These are phyloP conservation scores for Lycophotia porphyrea DNA, from an alignment of 2,888 invertebrate species.

Conservation along the genomic window DNA sequence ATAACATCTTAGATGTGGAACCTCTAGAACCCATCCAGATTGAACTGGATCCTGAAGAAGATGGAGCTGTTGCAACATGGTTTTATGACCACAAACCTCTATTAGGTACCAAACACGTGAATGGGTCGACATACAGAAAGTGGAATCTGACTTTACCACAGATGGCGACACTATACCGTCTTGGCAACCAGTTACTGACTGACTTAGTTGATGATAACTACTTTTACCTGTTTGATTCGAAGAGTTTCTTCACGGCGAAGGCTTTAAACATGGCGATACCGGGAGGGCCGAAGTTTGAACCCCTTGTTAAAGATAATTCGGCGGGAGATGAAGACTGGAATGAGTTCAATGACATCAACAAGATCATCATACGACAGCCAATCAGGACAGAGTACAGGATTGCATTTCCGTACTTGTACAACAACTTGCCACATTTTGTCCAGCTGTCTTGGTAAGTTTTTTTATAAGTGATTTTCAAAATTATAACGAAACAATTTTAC, in stretches of 20 bases:
- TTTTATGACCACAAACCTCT: slow-evolving; percentile 99
- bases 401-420: slow-evolving; percentile 99
- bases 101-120: slow-evolving; percentile 97
- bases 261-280: slow-evolving; percentile 99
- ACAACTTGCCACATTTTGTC: slow-evolving; percentile 99
- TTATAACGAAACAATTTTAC: no score
- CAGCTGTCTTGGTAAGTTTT: slow-evolving; percentile 98
- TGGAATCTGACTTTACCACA: slow-evolving; percentile 99
- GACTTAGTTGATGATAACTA: slow-evolving; percentile 99
- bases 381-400: slow-evolving; percentile 99
- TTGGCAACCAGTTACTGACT: slow-evolving; percentile 99
- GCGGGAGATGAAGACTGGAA: slow-evolving; percentile 99
- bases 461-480: no score
- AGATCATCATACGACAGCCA: slow-evolving; percentile 99
- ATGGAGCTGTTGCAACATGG: slow-evolving; percentile 97
- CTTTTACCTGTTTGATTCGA: slow-evolving; percentile 99
- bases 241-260: slow-evolving; percentile 99
- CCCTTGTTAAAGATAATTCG: slow-evolving; percentile 99
- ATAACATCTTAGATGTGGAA: slow-evolving; percentile 99
- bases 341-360: slow-evolving; percentile 99
- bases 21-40: slow-evolving; percentile 99
- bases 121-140: slow-evolving; percentile 98
- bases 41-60: slow-evolving; percentile 98
- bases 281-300: slow-evolving; percentile 99
- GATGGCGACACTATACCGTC: slow-evolving; percentile 98